Evolutionary conservation across 1,140 invertebrate species (phyloP).

Genomic region (Andricus grossulariae): DNA sequence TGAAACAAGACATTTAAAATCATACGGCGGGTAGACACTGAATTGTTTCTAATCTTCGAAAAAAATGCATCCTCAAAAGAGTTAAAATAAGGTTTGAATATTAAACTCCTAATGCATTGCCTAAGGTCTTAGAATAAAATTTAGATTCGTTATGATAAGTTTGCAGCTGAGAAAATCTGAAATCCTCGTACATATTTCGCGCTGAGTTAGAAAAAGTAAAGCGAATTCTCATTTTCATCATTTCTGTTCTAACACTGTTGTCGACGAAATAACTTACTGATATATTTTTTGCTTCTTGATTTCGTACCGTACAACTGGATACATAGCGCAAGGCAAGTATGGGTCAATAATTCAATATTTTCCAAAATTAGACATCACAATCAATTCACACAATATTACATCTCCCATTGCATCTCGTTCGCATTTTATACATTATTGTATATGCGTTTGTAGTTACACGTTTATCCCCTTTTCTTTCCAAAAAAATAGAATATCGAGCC

Average conservation of each 20-base stretch:
- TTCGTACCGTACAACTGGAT: constrained; percentile 72
- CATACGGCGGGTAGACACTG: no score
- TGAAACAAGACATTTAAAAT: no score
- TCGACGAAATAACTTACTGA: constrained; percentile 53
- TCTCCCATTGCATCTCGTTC: constrained; percentile 40
- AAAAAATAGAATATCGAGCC: no score
- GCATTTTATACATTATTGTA: constrained; percentile 32
- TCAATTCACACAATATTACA: constrained; percentile 42
- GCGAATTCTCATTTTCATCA: not conserved
- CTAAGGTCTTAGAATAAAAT: not conserved
- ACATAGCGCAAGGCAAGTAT: constrained; percentile 74
- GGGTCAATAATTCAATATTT: constrained; percentile 47
- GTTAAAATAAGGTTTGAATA: no score
- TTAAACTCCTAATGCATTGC: not conserved
- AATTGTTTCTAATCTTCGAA: no score
- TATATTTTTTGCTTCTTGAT: constrained; percentile 70
- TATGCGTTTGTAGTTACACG: not conserved
- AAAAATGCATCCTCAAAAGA: no score
- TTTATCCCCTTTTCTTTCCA: no score
- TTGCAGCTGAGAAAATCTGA: no score
- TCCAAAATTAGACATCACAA: constrained; percentile 39
- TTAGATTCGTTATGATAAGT: no score
- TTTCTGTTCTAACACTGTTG: not conserved
- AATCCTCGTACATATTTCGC: constrained; percentile 6
- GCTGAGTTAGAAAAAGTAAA: not conserved